Base-by-base conservation (phyloP, 2,113 vertebrate species). In the Anoura caudifer region DNA sequence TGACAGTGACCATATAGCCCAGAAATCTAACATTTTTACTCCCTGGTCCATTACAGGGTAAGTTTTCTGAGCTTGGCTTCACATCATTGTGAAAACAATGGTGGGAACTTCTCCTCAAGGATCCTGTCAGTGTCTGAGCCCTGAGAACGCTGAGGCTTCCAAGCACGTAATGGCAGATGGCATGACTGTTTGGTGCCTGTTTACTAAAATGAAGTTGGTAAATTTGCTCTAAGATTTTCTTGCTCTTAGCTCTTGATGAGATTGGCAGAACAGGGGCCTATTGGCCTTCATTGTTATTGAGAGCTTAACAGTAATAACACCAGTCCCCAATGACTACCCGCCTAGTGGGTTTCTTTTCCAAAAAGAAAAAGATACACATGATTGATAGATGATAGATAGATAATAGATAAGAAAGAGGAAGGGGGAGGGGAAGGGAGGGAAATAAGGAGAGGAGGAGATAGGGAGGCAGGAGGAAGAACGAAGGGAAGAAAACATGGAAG, bases 401-500 rank as follows among this genome's bases (percentile, higher is more conserved):
- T n/a, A 63, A n/a, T 17, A 67, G 63, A n/a, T n/a, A 67, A n/a
- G 15, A 33, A 67, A 33, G 63, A 69, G n/a, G 2, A 69, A 38
- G 20, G n/a, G n/a, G 28, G 10, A 63, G 65, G 50, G 5, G 19
- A 2, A 17, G 4, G 13, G 4, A 14, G 31, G 10, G 24, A 67
- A 38, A 24, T 38, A 38, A 70, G 16, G 10, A 38, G 61, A 28
- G 28, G 59, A 5, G 16, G 6, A 19, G 16, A 3, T 4, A 17
- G 5, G 15, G 1, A n/a, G 14, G 1, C 1, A 28, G 13, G 28
- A 16, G 7, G 0, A 47, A 6, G 20, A 17, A 31, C 43, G 4
- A 76, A 15, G 15, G 33, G 63, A 59, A 17, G 31, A 20, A 72
- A 31, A 36, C 19, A 47, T 28, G 36, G 56, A 17, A 33, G 4